Evolutionary conservation across 2,113 vertebrate genomes (phyloP), one percentile per base, ranked within the genome.

Genomic region (Nothobranchius furzeri): DNA sequence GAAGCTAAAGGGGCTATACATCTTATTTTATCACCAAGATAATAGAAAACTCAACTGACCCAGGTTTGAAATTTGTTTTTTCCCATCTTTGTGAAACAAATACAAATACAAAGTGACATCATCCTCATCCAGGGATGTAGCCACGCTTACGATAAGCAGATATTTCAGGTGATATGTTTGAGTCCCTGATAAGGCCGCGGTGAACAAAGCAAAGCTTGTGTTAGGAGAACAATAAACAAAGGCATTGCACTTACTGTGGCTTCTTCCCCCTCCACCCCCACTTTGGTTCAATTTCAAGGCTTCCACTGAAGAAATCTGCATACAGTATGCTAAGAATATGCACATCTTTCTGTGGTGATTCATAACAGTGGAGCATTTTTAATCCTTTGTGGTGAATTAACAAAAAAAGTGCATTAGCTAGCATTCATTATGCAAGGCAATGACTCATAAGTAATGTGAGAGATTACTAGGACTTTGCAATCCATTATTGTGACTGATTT

Each of bases 401-500:
- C 77, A 65, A 65, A 79, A 82, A 76, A 75, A 76, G 62, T 80
- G 75, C 68, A 81, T 84, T 86, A 84, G 81, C 69, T 25, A 50
- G 50, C 78, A 83, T 83, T 84, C 57, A 85, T 81, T 79, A 83
- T 88, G 81, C 79, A 81, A 61, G 64, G 68, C 68, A 84, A 79
- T 83, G 83, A 76, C 64, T 86, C 83, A 60, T 64, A 87, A 78
- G 76, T 82, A 88, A 82, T 84, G 64, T 85, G 76, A 67, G 53
- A 82, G 79, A 86, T 81, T 79, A 80, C 73, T 14, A 35, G 59
- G 73, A 79, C 76, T 84, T 76, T 80, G 74, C 76, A 66, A 84
- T 84, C 61, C 67, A 74, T 86, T 86, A 77, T 68, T 75, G 56
- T 75, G 78, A 82, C 67, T 43, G 54, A 84, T 68, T 84, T 80